These are phyloP conservation scores for Laothoe populi DNA, from an alignment of 2,888 invertebrate genomes.

Conservation along the genomic window DNA sequence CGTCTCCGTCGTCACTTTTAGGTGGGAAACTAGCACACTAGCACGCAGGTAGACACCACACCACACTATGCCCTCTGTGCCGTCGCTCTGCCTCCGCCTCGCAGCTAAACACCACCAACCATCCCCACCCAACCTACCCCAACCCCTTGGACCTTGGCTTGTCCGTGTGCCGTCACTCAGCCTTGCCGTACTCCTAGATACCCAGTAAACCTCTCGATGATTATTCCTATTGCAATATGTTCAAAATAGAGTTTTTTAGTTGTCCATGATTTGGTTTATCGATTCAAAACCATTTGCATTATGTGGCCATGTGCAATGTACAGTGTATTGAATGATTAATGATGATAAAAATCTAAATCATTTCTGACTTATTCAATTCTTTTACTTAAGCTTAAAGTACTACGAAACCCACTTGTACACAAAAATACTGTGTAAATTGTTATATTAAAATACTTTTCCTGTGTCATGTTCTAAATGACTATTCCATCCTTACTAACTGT, in stretches of 20 bases:
- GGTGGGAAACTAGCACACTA: slow-evolving; percentile 90
- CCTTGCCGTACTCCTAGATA: neutral
- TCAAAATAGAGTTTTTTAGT: neutral
- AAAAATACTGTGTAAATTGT: neutral
- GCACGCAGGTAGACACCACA: slow-evolving; percentile 88
- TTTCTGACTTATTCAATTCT: neutral
- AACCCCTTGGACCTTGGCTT: too few species aligned
- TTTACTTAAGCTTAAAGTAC: neutral
- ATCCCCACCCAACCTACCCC: neutral
- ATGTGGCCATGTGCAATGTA: neutral
- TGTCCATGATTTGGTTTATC: neutral
- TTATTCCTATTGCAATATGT: neutral
- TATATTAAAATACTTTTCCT: neutral
- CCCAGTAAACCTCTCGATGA: neutral
- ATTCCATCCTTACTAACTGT: neutral
- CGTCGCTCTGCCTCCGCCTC: slow-evolving; percentile 30
- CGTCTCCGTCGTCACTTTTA: slow-evolving; percentile 96
- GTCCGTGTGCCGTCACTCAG: slow-evolving; percentile 7
- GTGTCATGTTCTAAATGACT: neutral
- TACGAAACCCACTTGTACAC: neutral
- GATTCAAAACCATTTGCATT: neutral
- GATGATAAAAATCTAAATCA: neutral
- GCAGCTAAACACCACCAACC: neutral
- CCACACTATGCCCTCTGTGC: slow-evolving; percentile 49
- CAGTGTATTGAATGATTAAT: neutral